Conservation (phyloP, 2,888 invertebrate genomes). For the Gisinianus flammeolus region DNA sequence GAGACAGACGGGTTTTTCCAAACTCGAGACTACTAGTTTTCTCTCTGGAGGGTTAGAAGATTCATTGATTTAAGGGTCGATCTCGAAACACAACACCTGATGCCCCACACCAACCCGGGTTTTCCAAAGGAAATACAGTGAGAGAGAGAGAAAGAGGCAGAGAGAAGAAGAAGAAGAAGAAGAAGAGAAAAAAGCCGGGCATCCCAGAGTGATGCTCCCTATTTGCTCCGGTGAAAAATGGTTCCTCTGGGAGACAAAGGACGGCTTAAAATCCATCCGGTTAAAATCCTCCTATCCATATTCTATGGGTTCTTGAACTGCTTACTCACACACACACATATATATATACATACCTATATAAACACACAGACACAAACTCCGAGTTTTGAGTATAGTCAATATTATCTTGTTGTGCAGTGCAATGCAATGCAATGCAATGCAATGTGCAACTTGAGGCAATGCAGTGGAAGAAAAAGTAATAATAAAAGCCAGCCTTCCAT, state of each 20-base stretch:
- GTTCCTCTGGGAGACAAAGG: conserved; percentile 45
- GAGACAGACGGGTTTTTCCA: background rate
- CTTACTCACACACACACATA: too few relatives aligned
- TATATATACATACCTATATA: too few relatives aligned
- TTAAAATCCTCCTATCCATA: conserved; percentile 39
- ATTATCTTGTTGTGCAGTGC: too few relatives aligned
- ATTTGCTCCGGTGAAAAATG: conserved; percentile 48
- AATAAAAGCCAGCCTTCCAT: too few relatives aligned
- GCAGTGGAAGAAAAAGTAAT: too few relatives aligned
- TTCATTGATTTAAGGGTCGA: conserved; percentile 51
- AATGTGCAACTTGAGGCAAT: too few relatives aligned
- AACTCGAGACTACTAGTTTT: background rate
- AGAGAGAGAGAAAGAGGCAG: background rate
- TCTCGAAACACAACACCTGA: conserved; percentile 46
- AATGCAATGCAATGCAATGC: too few relatives aligned
- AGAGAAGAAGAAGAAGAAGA: background rate
- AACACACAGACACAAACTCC: background rate
- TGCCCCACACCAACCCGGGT: conserved; percentile 40
- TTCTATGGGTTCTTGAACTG: background rate
- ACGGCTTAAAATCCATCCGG: conserved; percentile 45
- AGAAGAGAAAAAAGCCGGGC: too few relatives aligned
- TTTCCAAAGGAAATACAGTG: conserved; percentile 42
- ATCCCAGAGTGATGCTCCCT: conserved; percentile 48
- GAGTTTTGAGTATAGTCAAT: background rate
- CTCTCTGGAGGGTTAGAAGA: conserved; percentile 49